A percentile compares a stretch with the other conserved stretches of the same genome.
Evolutionary conservation across 2,113 vertebrate species (phyloP).

Genomic region (Sylvia atricapilla): DNA sequence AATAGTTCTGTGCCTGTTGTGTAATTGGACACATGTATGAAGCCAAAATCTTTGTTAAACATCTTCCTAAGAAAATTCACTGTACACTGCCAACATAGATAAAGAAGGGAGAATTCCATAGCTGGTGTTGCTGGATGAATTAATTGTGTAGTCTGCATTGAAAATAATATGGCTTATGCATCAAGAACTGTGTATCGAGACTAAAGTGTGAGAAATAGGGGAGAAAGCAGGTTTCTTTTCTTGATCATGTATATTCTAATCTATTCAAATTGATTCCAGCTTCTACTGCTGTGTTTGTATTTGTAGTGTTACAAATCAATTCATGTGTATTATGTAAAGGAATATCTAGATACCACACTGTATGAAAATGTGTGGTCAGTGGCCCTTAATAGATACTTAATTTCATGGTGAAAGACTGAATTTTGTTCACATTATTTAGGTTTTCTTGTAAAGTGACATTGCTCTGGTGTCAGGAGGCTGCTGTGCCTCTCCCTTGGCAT

Average conservation of each 20-base stretch:
- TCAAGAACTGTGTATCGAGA: neutral
- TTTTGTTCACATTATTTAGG: neutral
- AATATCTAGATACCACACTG: neutral
- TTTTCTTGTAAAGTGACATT: neutral
- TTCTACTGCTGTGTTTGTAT: neutral
- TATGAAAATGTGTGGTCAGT: neutral
- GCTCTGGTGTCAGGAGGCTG: neutral
- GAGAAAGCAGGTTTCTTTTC: neutral
- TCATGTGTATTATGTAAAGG: neutral
- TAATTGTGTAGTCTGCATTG: neutral
- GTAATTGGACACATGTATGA: neutral
- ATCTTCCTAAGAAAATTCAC: neutral
- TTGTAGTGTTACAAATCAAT: neutral
- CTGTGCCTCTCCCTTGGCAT: neutral
- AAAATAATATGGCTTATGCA: neutral
- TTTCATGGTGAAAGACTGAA: neutral
- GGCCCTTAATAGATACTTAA: neutral
- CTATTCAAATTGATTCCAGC: neutral
- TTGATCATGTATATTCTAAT: neutral
- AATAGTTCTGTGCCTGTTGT: neutral
- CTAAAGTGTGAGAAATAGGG: neutral
- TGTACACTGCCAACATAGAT: neutral
- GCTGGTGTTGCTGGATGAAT: neutral
- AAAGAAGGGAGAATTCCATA: neutral
- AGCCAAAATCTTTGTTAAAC: neutral